Percentiles rank a stretch among this genome's conserved stretches.
These are phyloP conservation scores for Leptinotarsa defecta DNA, from an alignment of 1,140 invertebrate species.

Conservation along the genomic window DNA sequence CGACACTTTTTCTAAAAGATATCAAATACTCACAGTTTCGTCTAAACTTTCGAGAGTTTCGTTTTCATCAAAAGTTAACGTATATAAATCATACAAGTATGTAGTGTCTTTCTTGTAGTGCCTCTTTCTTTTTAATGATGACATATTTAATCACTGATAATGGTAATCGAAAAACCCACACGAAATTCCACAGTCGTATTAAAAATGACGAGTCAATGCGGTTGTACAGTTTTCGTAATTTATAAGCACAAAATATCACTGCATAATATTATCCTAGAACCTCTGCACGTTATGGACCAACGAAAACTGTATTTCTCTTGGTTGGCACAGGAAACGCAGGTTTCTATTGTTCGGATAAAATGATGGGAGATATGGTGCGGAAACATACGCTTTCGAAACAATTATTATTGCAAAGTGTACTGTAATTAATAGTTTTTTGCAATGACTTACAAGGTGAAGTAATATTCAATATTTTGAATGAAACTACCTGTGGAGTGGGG, in stretches of 20 bases:
- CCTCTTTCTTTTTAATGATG: slow-evolving; percentile 59
- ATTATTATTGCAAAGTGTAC: slow-evolving; percentile 4
- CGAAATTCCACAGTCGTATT: neutral
- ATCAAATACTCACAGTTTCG: slow-evolving; percentile 49
- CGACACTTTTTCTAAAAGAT: neutral
- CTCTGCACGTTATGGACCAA: neutral
- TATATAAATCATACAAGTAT: slow-evolving; percentile 81
- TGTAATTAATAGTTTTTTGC: neutral
- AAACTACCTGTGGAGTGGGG: too few species aligned
- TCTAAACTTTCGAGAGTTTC: slow-evolving; percentile 67
- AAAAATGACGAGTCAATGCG: slow-evolving; percentile 1
- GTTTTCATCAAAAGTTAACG: slow-evolving; percentile 79
- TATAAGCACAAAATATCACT: neutral
- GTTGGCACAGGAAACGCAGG: slow-evolving; percentile 4
- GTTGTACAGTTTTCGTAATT: neutral
- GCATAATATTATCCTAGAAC: neutral
- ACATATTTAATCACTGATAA: slow-evolving; percentile 33
- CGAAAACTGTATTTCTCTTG: slow-evolving; percentile 11
- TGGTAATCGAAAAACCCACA: slow-evolving; percentile 23
- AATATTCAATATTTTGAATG: too few species aligned
- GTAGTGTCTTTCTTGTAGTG: slow-evolving; percentile 86
- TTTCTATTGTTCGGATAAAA: slow-evolving; percentile 28
- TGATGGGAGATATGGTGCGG: slow-evolving; percentile 26
- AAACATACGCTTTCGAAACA: slow-evolving; percentile 25
- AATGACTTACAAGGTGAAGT: neutral